Evolutionary conservation across 2,113 vertebrate species (phyloP).

Genomic region (Phaethon lepturus): DNA sequence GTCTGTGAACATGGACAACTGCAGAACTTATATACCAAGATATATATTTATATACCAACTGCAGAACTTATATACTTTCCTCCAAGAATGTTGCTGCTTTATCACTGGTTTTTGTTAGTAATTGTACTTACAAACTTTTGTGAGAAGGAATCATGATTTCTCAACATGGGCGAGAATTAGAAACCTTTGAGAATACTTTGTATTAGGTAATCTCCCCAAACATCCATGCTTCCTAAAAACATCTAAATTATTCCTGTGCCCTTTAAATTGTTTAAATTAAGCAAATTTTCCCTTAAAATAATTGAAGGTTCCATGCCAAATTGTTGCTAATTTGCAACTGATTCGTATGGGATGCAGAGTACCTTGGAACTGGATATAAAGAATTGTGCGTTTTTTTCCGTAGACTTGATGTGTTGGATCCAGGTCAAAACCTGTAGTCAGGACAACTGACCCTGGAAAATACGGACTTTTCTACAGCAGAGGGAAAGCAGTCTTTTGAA

Average conservation of each 20-base stretch:
- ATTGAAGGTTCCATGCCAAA: neutral
- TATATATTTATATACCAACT: too few relatives aligned
- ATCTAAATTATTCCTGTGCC: neutral
- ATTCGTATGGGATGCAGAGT: neutral
- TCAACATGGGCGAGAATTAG: neutral
- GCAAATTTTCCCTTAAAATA: neutral
- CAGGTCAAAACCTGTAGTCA: neutral
- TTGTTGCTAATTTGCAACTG: neutral
- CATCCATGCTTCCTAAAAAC: neutral
- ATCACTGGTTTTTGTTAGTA: neutral
- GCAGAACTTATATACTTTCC: neutral
- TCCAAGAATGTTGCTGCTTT: neutral
- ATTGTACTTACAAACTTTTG: neutral
- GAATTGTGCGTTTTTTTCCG: neutral
- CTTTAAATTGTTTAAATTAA: neutral
- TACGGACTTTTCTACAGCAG: neutral
- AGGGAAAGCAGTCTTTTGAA: neutral
- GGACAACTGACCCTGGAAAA: neutral
- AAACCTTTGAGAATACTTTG: neutral
- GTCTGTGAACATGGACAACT: neutral
- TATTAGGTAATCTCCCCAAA: neutral
- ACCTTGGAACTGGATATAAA: neutral
- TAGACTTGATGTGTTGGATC: neutral
- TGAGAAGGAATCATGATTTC: neutral
- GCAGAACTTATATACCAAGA: neutral